Conservation (phyloP, 2,888 invertebrate species). For the Drosophila imparisetae region DNA sequence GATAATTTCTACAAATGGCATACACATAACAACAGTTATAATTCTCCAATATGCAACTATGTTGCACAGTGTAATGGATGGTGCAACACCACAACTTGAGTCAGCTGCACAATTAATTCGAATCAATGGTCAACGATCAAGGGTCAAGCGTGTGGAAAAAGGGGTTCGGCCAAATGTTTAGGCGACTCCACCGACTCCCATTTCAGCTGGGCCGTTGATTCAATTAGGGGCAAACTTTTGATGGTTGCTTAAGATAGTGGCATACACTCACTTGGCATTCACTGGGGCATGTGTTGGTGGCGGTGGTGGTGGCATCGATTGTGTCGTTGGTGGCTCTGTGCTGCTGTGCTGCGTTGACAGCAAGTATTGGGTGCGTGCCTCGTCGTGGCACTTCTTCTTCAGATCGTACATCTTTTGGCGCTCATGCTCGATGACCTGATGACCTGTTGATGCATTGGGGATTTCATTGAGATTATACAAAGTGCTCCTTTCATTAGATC, state of each 20-base stretch:
- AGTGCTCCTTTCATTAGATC: neutral
- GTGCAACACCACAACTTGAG: conserved; percentile 30
- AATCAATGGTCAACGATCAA: conserved; percentile 44
- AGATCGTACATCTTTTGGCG: conserved; percentile 93
- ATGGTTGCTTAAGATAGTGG: neutral
- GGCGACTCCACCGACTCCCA: neutral
- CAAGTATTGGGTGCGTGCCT: conserved; percentile 95
- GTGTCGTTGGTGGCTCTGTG: conserved; percentile 10
- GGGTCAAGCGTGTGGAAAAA: conserved; percentile 32
- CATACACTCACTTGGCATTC: conserved; percentile 62
- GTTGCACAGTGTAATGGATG: conserved; percentile 27
- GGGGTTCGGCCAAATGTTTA: neutral
- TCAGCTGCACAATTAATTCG: conserved; percentile 62
- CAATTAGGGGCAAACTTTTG: conserved; percentile 40
- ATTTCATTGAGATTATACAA: conserved; percentile 1
- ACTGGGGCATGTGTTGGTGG: conserved; percentile 19
- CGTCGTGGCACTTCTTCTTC: conserved; percentile 94
- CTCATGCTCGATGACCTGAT: conserved; percentile 96
- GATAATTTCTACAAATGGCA: neutral
- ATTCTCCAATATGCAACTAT: neutral
- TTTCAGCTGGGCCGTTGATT: conserved; percentile 38
- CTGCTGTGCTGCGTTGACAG: conserved; percentile 85
- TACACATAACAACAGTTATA: neutral
- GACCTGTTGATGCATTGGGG: conserved; percentile 86
- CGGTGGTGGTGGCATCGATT: conserved; percentile 4